Evolutionary conservation across 2,797 vertebrate genomes (phyloP), one percentile per base, ranked within the genome.

Genomic region (Cichlasoma orientale): DNA sequence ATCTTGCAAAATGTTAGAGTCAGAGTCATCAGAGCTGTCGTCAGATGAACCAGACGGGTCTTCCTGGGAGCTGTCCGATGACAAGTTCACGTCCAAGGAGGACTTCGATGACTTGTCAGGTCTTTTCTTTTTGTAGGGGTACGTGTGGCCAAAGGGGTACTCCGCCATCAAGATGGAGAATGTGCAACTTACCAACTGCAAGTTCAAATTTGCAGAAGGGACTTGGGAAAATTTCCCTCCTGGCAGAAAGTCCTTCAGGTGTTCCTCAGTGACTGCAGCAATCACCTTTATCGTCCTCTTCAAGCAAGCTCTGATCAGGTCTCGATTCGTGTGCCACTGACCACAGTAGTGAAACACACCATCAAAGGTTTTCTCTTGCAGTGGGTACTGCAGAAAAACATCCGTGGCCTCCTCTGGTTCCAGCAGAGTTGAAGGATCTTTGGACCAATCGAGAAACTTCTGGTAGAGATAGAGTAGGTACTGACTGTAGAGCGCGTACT

Each of bases 401-500:
- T 96, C 95, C 0, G 84, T 78, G 9, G 31, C 13, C 3, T 53
- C 80, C 29, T 96, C 95, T 1, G 94, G 94, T 58, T 94, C 89
- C 63, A 96, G 84, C 52, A 96, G 87, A 1, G 79, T 77, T 2
- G 93, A 88, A 0, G 93, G 88, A 63, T 96, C 88, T 83, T 92
- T 92, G 47, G 93, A 93, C 95, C 96, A 96, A 58, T 95, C 90
- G 0, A 95, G 88, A 70, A 95, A 95, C 82, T 87, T 95, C 16
- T 95, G 93, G 73, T 96, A 94, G 78, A 96, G 92, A 29, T 63
- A 82, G 1, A 94, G 91, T 16, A 95, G 54, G 84, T 95, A 94
- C 71, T 83, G 88, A 70, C 90, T 86, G 57, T 90, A 96, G 11
- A 86, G 88, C 0, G 90, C 59, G 70, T 96, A 96, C 63, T 96